Conservation (phyloP, 1,140 invertebrate genomes). For the Drosophila erecta region DNA sequence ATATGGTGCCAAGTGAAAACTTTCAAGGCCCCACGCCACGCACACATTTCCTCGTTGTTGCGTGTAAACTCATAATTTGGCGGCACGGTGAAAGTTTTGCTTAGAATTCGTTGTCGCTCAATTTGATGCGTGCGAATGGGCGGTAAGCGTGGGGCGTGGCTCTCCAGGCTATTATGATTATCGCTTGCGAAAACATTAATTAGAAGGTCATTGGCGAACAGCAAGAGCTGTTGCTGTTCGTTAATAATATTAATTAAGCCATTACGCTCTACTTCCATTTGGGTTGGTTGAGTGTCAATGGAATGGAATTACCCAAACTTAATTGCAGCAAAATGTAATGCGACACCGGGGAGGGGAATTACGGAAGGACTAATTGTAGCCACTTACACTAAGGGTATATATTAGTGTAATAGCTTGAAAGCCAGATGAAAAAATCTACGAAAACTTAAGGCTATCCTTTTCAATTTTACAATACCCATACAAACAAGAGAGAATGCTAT, state of each 20-base stretch:
- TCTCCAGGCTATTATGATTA: slow-evolving; percentile 40
- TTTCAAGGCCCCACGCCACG: slow-evolving; percentile 44
- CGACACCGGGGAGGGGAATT: background rate
- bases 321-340: slow-evolving; percentile 41
- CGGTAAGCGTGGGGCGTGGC: slow-evolving; percentile 29
- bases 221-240: slow-evolving; percentile 34
- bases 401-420: background rate
- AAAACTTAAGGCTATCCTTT: background rate
- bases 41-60: slow-evolving; percentile 35
- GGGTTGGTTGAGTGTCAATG: slow-evolving; percentile 27
- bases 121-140: slow-evolving; percentile 57
- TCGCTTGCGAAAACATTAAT: slow-evolving; percentile 60
- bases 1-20: slow-evolving; percentile 44
- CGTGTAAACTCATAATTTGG: slow-evolving; percentile 68
- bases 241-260: slow-evolving; percentile 76
- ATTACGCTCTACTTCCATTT: slow-evolving; percentile 46
- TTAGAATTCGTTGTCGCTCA: slow-evolving; percentile 58
- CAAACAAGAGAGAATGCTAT: no score
- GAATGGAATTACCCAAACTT: slow-evolving; percentile 17
- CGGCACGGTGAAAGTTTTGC: slow-evolving; percentile 58
- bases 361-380: slow-evolving; percentile 5
- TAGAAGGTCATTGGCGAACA: slow-evolving; percentile 60
- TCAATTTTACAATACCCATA: background rate
- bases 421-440: background rate
- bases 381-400: slow-evolving; percentile 3